These are phyloP conservation scores for Malurus melanocephalus DNA, from an alignment of 2,113 vertebrate species.

Conservation along the genomic window DNA sequence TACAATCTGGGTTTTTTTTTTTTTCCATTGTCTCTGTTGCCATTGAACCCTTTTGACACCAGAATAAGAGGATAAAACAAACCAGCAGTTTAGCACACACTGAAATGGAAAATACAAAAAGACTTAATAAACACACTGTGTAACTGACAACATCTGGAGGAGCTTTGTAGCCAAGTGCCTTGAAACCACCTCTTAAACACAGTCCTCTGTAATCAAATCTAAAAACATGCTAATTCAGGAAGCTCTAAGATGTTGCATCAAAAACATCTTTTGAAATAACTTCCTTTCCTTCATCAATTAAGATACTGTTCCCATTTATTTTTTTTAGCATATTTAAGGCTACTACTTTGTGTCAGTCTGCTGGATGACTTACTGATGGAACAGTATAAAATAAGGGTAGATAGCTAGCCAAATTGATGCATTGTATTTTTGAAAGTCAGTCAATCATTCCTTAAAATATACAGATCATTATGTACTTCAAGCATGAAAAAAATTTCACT, in stretches of 20 bases:
- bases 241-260: background rate
- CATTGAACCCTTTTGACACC: conserved; percentile 5
- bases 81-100: conserved; percentile 15
- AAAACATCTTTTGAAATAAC: background rate
- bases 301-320: background rate
- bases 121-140: conserved; percentile 18
- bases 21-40: conserved; percentile 17
- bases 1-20: background rate
- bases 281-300: background rate
- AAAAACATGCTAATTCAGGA: conserved; percentile 25
- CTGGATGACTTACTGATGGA: background rate
- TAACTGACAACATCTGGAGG: conserved; percentile 43
- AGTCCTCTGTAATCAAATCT: background rate
- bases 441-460: background rate
- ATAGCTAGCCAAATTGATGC: background rate
- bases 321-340: background rate
- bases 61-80: conserved; percentile 23
- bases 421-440: background rate
- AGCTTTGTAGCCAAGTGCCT: conserved; percentile 19
- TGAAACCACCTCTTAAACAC: conserved; percentile 32
- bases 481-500: background rate
- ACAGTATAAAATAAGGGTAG: background rate
- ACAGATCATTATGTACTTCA: background rate
- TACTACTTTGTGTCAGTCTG: background rate
- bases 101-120: conserved; percentile 40